A percentile compares a stretch with the other conserved stretches of the same genome.
phyloP scores from a whole-genome alignment of 2,113 vertebrate genomes.

The Hippocampus zosterae region DNA sequence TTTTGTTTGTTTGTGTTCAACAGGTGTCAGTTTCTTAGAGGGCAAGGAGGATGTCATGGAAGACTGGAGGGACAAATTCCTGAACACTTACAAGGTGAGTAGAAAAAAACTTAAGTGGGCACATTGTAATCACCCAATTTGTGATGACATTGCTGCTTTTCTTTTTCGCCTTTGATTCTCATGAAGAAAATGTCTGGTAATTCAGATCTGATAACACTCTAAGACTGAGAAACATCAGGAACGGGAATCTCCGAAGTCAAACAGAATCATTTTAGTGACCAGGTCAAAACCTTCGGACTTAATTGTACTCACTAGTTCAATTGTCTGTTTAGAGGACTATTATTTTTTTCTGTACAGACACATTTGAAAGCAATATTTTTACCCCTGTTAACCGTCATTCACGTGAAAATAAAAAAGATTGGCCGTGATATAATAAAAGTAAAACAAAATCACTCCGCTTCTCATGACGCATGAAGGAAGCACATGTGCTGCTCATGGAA shows the following conservation, averaged over 20 bases:
- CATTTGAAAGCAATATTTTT: neutral
- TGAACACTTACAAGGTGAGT: constrained; percentile 87
- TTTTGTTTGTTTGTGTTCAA: neutral
- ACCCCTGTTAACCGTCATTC: neutral
- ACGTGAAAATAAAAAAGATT: neutral
- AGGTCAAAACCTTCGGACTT: too few species aligned
- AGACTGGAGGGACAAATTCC: constrained; percentile 85
- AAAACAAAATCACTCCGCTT: too few species aligned
- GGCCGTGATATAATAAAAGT: neutral
- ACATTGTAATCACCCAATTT: neutral
- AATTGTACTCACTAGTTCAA: too few species aligned
- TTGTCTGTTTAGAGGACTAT: neutral
- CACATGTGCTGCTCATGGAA: neutral
- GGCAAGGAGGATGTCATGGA: constrained; percentile 81
- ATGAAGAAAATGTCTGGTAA: neutral
- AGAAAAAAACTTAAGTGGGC: neutral
- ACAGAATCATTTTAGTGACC: neutral
- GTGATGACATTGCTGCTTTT: neutral
- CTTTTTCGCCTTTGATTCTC: neutral
- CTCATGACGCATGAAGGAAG: neutral
- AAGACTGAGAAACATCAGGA: neutral
- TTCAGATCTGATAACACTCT: neutral
- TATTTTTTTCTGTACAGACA: too few species aligned
- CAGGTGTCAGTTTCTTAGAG: constrained; percentile 85
- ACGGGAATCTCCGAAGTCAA: neutral